Base-by-base conservation (phyloP, 2,888 invertebrate genomes). In the Lydus trimaculatus region DNA sequence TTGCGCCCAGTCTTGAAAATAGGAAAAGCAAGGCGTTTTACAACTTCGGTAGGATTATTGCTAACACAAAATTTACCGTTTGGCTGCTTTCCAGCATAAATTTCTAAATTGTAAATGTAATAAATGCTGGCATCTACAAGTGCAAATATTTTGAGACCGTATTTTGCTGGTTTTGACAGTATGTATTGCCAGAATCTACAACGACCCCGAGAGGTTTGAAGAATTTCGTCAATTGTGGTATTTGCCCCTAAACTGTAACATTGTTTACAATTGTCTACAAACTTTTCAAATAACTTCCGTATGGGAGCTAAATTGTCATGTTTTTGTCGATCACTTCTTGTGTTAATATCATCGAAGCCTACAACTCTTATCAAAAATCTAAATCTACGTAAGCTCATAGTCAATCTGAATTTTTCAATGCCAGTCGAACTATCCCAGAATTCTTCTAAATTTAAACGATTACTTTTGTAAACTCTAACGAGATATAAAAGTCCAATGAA, bases 1-100 rank as follows among this genome's bases (percentile, higher is more conserved):
- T n/a, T n/a, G n/a, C n/a, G n/a, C n/a, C n/a, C n/a, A n/a, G n/a
- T n/a, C n/a, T n/a, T n/a, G n/a, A n/a, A n/a, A n/a, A n/a, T n/a
- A n/a, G n/a, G n/a, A n/a, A n/a, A n/a, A n/a, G n/a, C n/a, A n/a
- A n/a, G n/a, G n/a, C n/a, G n/a, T n/a, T n/a, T n/a, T n/a, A n/a
- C n/a, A n/a, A n/a, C n/a, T n/a, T n/a, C n/a, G n/a, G n/a, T n/a
- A n/a, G n/a, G n/a, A n/a, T n/a, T n/a, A n/a, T n/a, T n/a, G n/a
- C n/a, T n/a, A n/a, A n/a, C n/a, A n/a, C n/a, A n/a, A n/a, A n/a
- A n/a, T n/a, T n/a, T n/a, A n/a, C 61, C 63, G 9, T 20, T 48
- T 4, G 63, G 63, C 31, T 63, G 63, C n/a, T 4, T 23, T 4
- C 63, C 63, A 56, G 23, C 63, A 31, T 63, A 63, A 13, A 63